Evolutionary conservation across 2,113 vertebrate species (phyloP).

Genomic region (Podilymbus podiceps): DNA sequence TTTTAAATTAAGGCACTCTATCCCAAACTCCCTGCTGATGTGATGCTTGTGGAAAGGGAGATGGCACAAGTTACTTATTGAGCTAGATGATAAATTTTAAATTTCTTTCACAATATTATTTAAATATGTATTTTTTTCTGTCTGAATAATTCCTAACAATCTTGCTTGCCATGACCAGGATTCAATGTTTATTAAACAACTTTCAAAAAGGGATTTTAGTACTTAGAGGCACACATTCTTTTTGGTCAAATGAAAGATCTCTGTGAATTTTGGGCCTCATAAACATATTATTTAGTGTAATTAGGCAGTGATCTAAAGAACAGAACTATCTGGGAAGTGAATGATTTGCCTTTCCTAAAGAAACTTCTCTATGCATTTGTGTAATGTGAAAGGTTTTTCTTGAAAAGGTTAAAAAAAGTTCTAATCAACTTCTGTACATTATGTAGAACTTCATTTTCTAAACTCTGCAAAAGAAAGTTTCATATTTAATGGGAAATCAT

Average conservation of each 20-base stretch:
- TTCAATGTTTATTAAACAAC: conserved; percentile 60
- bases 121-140: conserved; percentile 64
- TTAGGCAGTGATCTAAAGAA: conserved; percentile 25
- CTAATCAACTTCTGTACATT: conserved; percentile 96
- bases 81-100: conserved; percentile 31
- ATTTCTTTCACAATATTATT: conserved; percentile 58
- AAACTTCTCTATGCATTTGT: conserved; percentile 63
- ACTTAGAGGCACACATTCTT: conserved; percentile 3
- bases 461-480: conserved; percentile 97
- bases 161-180: conserved; percentile 15
- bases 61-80: conserved; percentile 6
- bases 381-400: conserved; percentile 72
- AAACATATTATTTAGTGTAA: conserved; percentile 30
- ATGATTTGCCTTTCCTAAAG: conserved; percentile 59
- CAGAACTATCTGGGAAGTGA: neutral
- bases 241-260: conserved; percentile 29
- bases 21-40: conserved; percentile 26
- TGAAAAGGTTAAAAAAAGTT: conserved; percentile 87
- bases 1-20: conserved; percentile 41
- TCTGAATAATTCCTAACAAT: conserved; percentile 65
- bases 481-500: conserved; percentile 99
- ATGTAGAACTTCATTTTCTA: conserved; percentile 98
- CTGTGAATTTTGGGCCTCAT: neutral
- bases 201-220: conserved; percentile 30
- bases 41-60: neutral